Percentiles rank a stretch among this genome's conserved stretches.
Conservation (phyloP, 2,113 vertebrate species). For the Austrofundulus limnaeus region DNA sequence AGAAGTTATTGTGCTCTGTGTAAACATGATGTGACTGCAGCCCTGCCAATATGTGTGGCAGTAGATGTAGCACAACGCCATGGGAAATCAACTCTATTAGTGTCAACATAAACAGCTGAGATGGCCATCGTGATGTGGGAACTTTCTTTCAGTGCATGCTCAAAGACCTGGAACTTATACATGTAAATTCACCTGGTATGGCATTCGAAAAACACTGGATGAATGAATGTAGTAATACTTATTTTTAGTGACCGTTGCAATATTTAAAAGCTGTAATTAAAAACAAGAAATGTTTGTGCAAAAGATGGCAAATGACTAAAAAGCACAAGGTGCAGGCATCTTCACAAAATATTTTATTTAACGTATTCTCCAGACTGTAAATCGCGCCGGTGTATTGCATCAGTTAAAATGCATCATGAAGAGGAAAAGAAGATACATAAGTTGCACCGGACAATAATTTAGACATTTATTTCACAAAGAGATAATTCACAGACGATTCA, state of each 20-base stretch:
- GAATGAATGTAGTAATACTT: neutral
- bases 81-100: conserved; percentile 79
- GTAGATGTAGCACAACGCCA: conserved; percentile 68
- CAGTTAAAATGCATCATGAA: no score
- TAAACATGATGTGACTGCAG: conserved; percentile 76
- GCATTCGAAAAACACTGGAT: neutral
- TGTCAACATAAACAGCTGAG: conserved; percentile 64
- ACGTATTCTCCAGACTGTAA: no score
- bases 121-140: conserved; percentile 50
- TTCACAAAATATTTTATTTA: no score
- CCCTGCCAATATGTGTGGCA: conserved; percentile 68
- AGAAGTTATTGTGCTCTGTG: conserved; percentile 74
- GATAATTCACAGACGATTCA: no score
- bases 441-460: no score
- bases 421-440: no score
- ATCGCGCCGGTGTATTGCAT: no score
- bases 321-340: no score
- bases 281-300: no score
- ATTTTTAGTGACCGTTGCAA: neutral
- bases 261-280: no score
- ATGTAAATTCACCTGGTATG: conserved; percentile 8
- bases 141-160: conserved; percentile 26
- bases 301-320: no score
- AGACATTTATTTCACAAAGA: no score
- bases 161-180: neutral